These are phyloP conservation scores for Ernsta delagoae DNA, from an alignment of 2,888 invertebrate genomes.

Conservation along the genomic window DNA sequence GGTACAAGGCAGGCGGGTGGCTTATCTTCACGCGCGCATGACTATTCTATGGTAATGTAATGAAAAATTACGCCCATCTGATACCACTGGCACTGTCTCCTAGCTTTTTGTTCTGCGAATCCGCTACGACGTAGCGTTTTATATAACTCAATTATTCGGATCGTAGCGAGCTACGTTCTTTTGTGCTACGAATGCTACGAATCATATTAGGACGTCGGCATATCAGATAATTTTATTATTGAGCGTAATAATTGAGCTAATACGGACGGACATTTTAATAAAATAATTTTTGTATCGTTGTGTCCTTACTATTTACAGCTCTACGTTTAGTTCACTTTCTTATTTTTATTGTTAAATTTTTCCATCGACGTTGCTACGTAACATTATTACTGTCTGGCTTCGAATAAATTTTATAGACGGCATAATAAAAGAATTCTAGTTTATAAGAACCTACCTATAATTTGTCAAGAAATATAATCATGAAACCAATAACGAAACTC, in stretches of 20 bases:
- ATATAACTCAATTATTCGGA: slow-evolving; percentile 24
- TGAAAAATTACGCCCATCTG: slow-evolving; percentile 83
- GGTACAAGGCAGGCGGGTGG: slow-evolving; percentile 62
- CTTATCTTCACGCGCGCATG: slow-evolving; percentile 82
- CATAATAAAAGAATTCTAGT: neutral
- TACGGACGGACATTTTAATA: neutral
- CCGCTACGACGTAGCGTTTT: slow-evolving; percentile 23
- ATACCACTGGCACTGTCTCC: slow-evolving; percentile 61
- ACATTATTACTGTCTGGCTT: no score
- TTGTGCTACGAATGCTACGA: slow-evolving; percentile 9
- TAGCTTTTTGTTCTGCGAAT: slow-evolving; percentile 52
- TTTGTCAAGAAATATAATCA: no score
- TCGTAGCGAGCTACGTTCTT: slow-evolving; percentile 12
- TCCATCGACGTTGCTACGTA: no score
- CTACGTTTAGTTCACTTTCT: neutral
- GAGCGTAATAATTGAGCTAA: neutral
- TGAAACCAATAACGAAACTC: no score
- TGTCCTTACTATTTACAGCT: neutral
- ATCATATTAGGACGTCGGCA: slow-evolving; percentile 1
- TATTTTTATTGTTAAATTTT: neutral
- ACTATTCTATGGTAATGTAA: slow-evolving; percentile 81
- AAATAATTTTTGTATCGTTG: neutral
- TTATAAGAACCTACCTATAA: neutral
- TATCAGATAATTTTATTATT: slow-evolving; percentile 15
- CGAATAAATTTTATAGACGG: no score